Base-by-base conservation (phyloP, 2,797 vertebrate species). In the Vipera latastei region DNA sequence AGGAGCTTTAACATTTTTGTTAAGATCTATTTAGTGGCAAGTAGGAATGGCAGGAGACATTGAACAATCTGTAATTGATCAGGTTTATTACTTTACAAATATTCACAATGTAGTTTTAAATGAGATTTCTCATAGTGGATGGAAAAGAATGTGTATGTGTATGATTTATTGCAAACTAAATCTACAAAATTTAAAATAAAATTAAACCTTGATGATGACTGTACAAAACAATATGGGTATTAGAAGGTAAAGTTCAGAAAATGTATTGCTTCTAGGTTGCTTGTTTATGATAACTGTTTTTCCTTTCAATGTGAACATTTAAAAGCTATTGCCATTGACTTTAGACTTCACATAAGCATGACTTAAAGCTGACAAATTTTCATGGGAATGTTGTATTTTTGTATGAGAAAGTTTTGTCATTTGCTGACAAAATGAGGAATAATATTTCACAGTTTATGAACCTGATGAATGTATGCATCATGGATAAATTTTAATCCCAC, bases 291-390 rank as follows among this genome's bases (percentile, higher is more conserved):
- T 13, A 92, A 88, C 22, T 38, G 53, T 59, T 89, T 73, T 57
- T 91, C 4, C 85, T 95, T 48, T 93, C 0, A 56, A 26, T 88
- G 94, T 90, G 1, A 18, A 89, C 8, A 32, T 2, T 44, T 95
- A 22, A 20, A 88, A 5, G 56, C 93, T 86, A 22, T 2, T 4
- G 3, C 69, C n/a, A 56, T 83, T 93, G 38, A 0, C 56, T 96
- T 95, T 89, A 44, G 0, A 0, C 94, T 93, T 60, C 93, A 96
- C 53, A 59, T 6, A 16, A 2, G 88, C 56, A n/a, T 2, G 61
- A 1, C 38, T 26, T 25, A 26, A 94, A 20, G 9, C 16, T 91
- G n/a, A 91, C 26, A 92, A 86, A 89, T 94, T 95, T 95, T 95
- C 89, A 28, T 92, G 48, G 22, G 57, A 32, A 94, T 83, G 55